Evolutionary conservation across 37 sponge, comb jelly and placozoan genomes (phyloP), one percentile per base, ranked within the genome.

Genomic region (Eunapius fragilis): DNA sequence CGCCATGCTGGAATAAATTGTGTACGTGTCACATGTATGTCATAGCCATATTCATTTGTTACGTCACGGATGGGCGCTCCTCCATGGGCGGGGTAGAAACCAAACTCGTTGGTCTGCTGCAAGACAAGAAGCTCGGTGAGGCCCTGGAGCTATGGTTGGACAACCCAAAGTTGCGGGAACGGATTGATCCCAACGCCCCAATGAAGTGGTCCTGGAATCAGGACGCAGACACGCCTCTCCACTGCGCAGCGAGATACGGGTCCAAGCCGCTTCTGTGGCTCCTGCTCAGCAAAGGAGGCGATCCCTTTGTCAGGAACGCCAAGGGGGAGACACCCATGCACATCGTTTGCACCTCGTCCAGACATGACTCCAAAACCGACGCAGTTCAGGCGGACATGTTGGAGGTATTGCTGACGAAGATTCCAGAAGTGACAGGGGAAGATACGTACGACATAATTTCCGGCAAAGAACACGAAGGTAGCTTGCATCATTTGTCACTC

Each of bases 321-420:
- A 81, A 71, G 74, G 82, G 74, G n/a, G 91, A 94, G 38, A 90
- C 94, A 2, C 85, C 94, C 10, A 71, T 94, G 11, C 94, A 94
- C 37, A 37, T 94, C 10, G 91, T 90, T 22, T 94, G 94, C 37
- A 30, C 79, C 27, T 84, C 91, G 35, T 38, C 81, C 3, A 68
- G 79, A 17, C 34, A 67, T 74, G 85, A 88, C 67, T 84, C 88
- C 26, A 25, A 86, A 0, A 77, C 28, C 34, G 45, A 58, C 79
- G 84, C 84, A 32, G 72, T 73, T 37, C 69, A 83, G 22, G 78
- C 71, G 10, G 94, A 90, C 7, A 68, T 88, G 23, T 86, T 94
- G 31, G 26, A 73, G 10, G 33, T 85, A 10, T n/a, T 94, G 69
- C 73, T 94, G 25, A 80, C 90, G 0, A 68, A 41, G 37, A 50